Conservation (phyloP, 1,140 invertebrate genomes). For the Drosophila nebulosa region DNA sequence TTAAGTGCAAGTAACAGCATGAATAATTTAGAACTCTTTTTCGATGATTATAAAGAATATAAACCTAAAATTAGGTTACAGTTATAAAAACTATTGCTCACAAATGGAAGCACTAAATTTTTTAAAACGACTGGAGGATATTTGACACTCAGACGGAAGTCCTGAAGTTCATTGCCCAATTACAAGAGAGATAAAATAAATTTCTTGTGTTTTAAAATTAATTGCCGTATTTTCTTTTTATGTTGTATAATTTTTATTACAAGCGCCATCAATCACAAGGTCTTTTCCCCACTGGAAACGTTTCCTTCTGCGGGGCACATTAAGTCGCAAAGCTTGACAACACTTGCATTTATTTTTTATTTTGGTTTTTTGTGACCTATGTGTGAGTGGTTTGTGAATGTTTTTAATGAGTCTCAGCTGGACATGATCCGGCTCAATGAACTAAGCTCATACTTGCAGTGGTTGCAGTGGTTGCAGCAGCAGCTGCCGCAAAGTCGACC, state of each 20-base stretch:
- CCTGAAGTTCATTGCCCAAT: constrained; percentile 92
- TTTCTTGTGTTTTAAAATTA: constrained; percentile 28
- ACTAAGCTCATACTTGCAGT: constrained; percentile 23
- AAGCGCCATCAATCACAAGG: constrained; percentile 31
- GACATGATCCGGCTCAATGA: constrained; percentile 67
- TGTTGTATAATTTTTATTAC: background rate
- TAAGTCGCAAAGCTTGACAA: constrained; percentile 37
- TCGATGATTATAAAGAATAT: no score
- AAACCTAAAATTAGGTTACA: no score
- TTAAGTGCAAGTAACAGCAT: no score
- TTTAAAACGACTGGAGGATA: background rate
- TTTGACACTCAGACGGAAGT: constrained; percentile 90
- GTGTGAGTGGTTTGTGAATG: constrained; percentile 43
- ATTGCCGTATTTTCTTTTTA: constrained; percentile 24
- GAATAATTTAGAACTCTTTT: no score
- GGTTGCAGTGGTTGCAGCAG: constrained; percentile 23
- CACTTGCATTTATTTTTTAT: constrained; percentile 27
- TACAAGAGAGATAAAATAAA: constrained; percentile 83
- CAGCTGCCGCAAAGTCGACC: constrained; percentile 58
- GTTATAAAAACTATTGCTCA: no score
- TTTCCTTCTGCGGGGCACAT: background rate
- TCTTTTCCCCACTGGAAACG: constrained; percentile 11
- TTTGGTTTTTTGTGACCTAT: constrained; percentile 49
- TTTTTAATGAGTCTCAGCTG: constrained; percentile 55
- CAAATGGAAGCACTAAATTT: no score